Evolutionary conservation across 2,113 vertebrate genomes (phyloP).

Genomic region (Ageneiosus marmoratus): DNA sequence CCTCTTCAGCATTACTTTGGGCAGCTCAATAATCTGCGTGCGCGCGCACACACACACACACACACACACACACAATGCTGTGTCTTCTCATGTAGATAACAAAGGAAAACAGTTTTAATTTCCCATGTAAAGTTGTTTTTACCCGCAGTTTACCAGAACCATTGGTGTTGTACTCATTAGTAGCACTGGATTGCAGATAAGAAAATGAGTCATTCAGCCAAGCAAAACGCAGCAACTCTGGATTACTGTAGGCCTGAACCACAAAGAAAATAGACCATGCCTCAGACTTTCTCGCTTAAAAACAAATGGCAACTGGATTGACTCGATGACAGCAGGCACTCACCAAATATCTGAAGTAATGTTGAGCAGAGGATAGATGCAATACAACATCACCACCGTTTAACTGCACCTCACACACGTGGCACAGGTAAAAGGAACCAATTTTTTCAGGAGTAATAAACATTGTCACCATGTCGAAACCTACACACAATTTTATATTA

Average conservation of each 20-base stretch:
- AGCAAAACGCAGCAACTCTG: slow-evolving; percentile 31
- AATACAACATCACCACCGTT: neutral
- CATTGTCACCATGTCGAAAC: slow-evolving; percentile 27
- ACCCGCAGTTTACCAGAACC: slow-evolving; percentile 25
- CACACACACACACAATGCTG: neutral
- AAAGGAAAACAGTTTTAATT: neutral
- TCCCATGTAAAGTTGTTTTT: neutral
- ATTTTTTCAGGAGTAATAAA: slow-evolving; percentile 30
- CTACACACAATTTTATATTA: slow-evolving; percentile 5
- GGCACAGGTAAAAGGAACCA: slow-evolving; percentile 33
- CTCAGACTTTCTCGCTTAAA: neutral
- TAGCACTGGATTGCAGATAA: slow-evolving; percentile 12
- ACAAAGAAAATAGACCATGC: neutral
- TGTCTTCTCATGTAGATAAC: neutral
- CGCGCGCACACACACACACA: neutral
- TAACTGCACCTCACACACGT: slow-evolving; percentile 25
- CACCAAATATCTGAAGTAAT: slow-evolving; percentile 34
- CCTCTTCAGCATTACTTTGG: slow-evolving; percentile 5
- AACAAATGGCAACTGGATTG: neutral
- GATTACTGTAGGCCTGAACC: slow-evolving; percentile 34
- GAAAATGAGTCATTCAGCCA: slow-evolving; percentile 11
- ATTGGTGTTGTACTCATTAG: neutral
- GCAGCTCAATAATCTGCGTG: slow-evolving; percentile 26
- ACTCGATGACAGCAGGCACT: neutral
- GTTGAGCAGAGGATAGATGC: slow-evolving; percentile 27